These are phyloP conservation scores for Limosa lapponica DNA, from an alignment of 2,797 vertebrate genomes.

Conservation along the genomic window DNA sequence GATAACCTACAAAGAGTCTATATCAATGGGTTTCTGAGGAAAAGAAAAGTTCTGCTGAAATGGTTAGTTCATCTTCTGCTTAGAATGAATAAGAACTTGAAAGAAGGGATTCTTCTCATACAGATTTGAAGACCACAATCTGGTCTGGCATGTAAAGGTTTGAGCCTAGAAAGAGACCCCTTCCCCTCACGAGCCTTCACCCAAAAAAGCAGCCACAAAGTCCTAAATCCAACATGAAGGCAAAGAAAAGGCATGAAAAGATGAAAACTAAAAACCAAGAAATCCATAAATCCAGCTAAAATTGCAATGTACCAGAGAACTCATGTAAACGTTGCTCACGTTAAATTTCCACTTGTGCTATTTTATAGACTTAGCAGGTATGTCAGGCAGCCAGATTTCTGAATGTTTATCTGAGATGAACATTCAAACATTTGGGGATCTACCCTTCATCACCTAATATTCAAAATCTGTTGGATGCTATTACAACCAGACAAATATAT, in stretches of 20 bases:
- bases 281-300: background rate
- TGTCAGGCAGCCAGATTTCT: background rate
- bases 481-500: background rate
- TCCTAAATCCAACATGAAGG: background rate
- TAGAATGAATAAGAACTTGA: background rate
- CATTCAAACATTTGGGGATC: background rate
- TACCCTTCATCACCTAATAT: background rate
- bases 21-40: background rate
- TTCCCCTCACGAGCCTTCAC: background rate
- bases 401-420: background rate
- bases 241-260: background rate
- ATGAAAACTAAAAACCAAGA: background rate
- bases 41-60: background rate
- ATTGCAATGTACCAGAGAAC: background rate
- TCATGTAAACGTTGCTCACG: background rate
- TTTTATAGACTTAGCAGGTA: conserved; percentile 1
- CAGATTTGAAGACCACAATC: background rate
- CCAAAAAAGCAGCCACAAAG: background rate
- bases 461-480: background rate
- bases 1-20: rapidly evolving
- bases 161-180: background rate
- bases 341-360: background rate
- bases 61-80: background rate
- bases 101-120: background rate
- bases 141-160: background rate